Percentiles rank a stretch among this genome's conserved stretches.
Conservation (phyloP, 2,113 vertebrate genomes). For the Dinomys branickii region DNA sequence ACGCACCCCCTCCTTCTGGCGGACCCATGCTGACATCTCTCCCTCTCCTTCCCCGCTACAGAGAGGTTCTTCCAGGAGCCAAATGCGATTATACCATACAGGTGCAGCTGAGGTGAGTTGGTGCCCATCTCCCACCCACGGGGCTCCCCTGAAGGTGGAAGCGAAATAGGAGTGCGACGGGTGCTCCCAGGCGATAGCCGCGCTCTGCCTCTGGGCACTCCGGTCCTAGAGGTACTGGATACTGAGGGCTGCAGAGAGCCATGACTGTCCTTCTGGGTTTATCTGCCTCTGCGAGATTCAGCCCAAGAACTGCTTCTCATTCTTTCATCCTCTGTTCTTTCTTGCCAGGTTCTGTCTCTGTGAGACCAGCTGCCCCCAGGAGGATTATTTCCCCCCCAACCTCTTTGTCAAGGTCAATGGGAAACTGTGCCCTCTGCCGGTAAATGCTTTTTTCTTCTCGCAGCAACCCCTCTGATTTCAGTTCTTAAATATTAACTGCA, state of each 20-base stretch:
- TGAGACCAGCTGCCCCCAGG: conserved; percentile 90
- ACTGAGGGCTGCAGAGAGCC: not conserved
- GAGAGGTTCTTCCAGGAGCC: conserved; percentile 86
- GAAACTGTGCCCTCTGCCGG: conserved; percentile 88
- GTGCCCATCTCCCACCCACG: not conserved
- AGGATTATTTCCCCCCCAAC: conserved; percentile 89
- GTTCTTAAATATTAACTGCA: not conserved
- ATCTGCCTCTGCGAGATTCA: not conserved
- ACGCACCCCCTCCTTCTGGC: not conserved
- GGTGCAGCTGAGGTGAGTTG: conserved; percentile 86
- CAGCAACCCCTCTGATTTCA: not conserved
- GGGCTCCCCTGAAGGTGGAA: not conserved
- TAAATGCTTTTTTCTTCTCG: conserved; percentile 72
- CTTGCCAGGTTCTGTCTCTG: conserved; percentile 87
- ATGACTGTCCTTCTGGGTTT: not conserved
- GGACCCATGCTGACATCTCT: not conserved
- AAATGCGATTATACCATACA: conserved; percentile 87
- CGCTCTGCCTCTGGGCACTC: not conserved
- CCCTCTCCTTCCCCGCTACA: conserved; percentile 54
- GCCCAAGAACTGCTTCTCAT: not conserved
- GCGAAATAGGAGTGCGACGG: not conserved
- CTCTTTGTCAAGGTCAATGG: conserved; percentile 90
- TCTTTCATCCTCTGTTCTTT: conserved; percentile 16
- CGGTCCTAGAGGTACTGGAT: not conserved
- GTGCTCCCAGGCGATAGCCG: not conserved